Evolutionary conservation across 2,797 vertebrate genomes (phyloP).

Genomic region (Tiaroga cobitis): DNA sequence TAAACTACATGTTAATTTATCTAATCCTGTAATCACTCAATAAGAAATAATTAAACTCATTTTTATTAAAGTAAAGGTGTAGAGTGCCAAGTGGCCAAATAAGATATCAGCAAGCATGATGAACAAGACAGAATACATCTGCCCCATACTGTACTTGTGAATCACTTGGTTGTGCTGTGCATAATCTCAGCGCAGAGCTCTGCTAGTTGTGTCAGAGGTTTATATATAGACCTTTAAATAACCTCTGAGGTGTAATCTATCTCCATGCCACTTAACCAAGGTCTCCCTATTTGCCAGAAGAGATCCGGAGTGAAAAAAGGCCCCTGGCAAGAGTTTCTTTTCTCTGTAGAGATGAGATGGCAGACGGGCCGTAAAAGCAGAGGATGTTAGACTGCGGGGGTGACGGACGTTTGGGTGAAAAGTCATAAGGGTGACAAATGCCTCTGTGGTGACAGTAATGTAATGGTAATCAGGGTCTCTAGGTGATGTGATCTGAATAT

Average conservation of each 20-base stretch:
- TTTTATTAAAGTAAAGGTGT: neutral
- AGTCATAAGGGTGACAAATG: slow-evolving; percentile 18
- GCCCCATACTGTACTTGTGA: neutral
- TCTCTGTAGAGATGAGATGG: slow-evolving; percentile 27
- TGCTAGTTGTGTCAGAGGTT: neutral
- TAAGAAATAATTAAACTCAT: neutral
- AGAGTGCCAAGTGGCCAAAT: neutral
- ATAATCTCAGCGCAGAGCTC: slow-evolving; percentile 14
- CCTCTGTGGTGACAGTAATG: neutral
- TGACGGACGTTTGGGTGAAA: neutral
- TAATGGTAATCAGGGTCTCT: neutral
- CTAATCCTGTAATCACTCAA: neutral
- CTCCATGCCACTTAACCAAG: slow-evolving; percentile 36
- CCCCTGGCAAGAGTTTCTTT: slow-evolving; percentile 1
- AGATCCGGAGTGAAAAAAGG: neutral
- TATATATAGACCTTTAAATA: slow-evolving; percentile 41
- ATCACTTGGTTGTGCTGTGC: neutral
- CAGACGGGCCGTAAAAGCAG: slow-evolving; percentile 6
- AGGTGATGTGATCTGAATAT: neutral
- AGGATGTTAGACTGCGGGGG: neutral
- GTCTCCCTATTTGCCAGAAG: slow-evolving; percentile 8
- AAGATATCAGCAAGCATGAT: neutral
- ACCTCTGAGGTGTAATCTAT: neutral
- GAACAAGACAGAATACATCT: neutral
- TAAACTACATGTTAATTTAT: neutral